Evolutionary conservation across 1,140 invertebrate species (phyloP).

Genomic region (Papilio dardanus): DNA sequence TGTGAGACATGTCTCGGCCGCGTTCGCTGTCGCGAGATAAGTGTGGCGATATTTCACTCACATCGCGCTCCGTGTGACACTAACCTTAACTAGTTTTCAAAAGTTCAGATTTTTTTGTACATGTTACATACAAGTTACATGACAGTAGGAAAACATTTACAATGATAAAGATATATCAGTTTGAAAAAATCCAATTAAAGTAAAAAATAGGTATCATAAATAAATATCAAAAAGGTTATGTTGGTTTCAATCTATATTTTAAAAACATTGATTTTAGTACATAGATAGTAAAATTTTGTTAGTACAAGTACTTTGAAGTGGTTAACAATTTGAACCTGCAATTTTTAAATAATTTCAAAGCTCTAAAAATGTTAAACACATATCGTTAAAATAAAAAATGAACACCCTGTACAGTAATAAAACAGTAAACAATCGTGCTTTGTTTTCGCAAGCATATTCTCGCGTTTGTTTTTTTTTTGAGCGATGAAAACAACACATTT

Average conservation of each 20-base stretch:
- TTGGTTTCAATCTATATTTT: background rate
- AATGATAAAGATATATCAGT: too few relatives aligned
- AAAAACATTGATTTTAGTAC: background rate
- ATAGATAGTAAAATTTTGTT: slow-evolving; percentile 6
- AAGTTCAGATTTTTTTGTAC: background rate
- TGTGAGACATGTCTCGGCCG: background rate
- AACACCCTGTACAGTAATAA: background rate
- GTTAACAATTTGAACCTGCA: too few relatives aligned
- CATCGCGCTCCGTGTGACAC: slow-evolving; percentile 2
- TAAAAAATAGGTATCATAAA: too few relatives aligned
- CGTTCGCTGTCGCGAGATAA: background rate
- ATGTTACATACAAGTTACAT: background rate
- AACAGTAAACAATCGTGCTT: slow-evolving; percentile 15
- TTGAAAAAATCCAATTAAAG: too few relatives aligned
- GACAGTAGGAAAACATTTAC: background rate
- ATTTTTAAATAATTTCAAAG: too few relatives aligned
- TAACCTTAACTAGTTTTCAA: slow-evolving; percentile 10
- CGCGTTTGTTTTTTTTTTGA: slow-evolving; percentile 13
- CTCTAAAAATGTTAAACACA: background rate
- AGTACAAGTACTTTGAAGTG: background rate
- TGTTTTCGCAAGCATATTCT: background rate
- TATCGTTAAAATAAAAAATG: background rate
- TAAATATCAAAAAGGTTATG: too few relatives aligned
- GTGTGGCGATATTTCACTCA: slow-evolving; percentile 19
- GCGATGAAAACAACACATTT: slow-evolving; percentile 4